Conservation (phyloP, 2,113 vertebrate genomes). For the Microcebus ravelobensis region DNA sequence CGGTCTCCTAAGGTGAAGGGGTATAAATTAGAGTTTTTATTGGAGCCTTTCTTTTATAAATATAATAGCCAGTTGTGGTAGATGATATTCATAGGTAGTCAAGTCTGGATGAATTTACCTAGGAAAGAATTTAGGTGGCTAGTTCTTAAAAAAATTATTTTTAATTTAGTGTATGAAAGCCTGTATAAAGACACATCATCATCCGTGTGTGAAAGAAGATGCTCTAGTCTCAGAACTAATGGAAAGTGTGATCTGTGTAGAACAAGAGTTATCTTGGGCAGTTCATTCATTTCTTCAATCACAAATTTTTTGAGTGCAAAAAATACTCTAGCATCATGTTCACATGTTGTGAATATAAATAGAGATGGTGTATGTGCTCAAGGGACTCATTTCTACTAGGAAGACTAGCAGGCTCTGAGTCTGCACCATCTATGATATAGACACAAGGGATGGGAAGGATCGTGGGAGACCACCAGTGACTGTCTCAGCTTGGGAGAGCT, state of each 20-base stretch:
- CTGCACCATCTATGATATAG: accelerated
- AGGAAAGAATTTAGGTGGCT: background rate
- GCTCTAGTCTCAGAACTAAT: background rate
- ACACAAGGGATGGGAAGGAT: background rate
- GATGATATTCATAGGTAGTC: background rate
- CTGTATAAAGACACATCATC: background rate
- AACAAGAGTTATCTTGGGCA: background rate
- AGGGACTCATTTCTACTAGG: background rate
- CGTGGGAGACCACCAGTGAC: background rate
- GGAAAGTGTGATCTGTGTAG: background rate
- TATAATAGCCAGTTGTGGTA: background rate
- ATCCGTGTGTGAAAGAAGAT: background rate
- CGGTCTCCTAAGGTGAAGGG: background rate
- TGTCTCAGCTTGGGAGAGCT: background rate
- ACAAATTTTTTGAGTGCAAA: background rate
- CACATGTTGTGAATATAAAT: background rate
- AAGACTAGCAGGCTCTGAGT: background rate
- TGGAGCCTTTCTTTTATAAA: background rate
- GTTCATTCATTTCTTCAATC: background rate
- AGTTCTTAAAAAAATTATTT: background rate
- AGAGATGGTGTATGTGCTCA: background rate
- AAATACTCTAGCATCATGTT: background rate
- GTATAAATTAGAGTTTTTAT: background rate
- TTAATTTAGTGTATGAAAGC: background rate
- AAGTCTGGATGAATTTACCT: background rate